phyloP scores from a whole-genome alignment of 2,797 vertebrate genomes.

The Anisognathus igniventris region DNA sequence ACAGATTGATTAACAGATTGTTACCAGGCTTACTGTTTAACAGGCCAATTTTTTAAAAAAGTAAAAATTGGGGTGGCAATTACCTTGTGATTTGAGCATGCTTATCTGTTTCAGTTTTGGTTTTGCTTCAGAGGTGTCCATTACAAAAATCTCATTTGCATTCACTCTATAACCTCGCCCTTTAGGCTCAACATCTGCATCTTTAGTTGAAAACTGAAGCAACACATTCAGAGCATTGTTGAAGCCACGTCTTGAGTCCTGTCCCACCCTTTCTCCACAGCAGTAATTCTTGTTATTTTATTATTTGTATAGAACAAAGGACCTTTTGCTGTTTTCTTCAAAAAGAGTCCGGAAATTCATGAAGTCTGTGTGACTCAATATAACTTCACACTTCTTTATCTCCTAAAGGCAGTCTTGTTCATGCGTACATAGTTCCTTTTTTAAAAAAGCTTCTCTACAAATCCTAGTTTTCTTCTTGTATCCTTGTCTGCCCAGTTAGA shows the following conservation, averaged over 20 bases:
- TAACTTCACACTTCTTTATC: neutral
- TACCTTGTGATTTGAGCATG: slow-evolving; percentile 17
- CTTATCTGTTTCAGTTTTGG: neutral
- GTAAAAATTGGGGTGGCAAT: neutral
- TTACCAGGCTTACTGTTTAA: slow-evolving; percentile 38
- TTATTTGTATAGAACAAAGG: neutral
- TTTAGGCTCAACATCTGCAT: neutral
- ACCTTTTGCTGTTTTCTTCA: neutral
- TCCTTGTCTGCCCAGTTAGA: neutral
- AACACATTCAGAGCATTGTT: neutral
- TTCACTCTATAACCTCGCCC: neutral
- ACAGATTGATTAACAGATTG: slow-evolving; percentile 63
- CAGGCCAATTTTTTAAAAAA: neutral
- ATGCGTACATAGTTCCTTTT: neutral
- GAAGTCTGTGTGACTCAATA: neutral
- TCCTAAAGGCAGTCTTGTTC: neutral
- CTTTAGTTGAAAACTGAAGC: neutral
- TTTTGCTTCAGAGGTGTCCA: neutral
- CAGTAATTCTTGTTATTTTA: neutral
- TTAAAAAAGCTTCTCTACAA: neutral
- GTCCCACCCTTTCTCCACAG: neutral
- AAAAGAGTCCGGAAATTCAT: neutral
- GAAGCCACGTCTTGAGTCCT: neutral
- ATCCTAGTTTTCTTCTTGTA: neutral
- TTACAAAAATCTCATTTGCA: neutral